phyloP scores from a whole-genome alignment of 2,888 invertebrate genomes.

The Drosophila mulleri region DNA sequence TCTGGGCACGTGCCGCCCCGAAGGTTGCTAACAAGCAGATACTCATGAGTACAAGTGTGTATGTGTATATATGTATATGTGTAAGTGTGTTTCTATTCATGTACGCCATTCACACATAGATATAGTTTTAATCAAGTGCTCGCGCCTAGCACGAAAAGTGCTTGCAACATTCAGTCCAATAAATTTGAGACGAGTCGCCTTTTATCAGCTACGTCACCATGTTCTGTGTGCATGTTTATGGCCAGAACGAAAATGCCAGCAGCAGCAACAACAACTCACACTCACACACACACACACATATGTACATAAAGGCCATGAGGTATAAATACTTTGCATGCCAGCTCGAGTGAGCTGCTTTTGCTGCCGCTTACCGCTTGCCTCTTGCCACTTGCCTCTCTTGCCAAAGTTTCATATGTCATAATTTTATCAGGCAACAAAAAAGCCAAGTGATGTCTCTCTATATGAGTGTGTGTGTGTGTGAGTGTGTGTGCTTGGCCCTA shows the following conservation, averaged over 20 bases:
- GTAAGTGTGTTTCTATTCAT: conserved; percentile 10
- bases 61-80: neutral
- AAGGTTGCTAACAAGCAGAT: conserved; percentile 27
- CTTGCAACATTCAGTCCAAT: conserved; percentile 46
- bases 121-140: conserved; percentile 69
- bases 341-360: conserved; percentile 27
- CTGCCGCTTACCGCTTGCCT: conserved; percentile 24
- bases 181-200: conserved; percentile 62
- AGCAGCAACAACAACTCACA: neutral
- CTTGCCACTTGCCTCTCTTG: conserved; percentile 57
- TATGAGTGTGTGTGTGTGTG: conserved; percentile 24
- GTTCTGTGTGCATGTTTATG: conserved; percentile 77
- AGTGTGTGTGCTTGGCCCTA: conserved; percentile 52
- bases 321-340: conserved; percentile 62
- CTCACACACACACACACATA: neutral
- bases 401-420: conserved; percentile 82
- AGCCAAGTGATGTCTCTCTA: conserved; percentile 59
- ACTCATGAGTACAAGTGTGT: neutral
- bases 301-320: conserved; percentile 61
- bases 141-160: conserved; percentile 60
- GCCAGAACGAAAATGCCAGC: conserved; percentile 61
- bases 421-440: conserved; percentile 77
- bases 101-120: conserved; percentile 25
- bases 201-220: conserved; percentile 65
- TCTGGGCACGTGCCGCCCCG: conserved; percentile 40